These are phyloP conservation scores for Euproctis similis DNA, from an alignment of 2,888 invertebrate species.

Conservation along the genomic window DNA sequence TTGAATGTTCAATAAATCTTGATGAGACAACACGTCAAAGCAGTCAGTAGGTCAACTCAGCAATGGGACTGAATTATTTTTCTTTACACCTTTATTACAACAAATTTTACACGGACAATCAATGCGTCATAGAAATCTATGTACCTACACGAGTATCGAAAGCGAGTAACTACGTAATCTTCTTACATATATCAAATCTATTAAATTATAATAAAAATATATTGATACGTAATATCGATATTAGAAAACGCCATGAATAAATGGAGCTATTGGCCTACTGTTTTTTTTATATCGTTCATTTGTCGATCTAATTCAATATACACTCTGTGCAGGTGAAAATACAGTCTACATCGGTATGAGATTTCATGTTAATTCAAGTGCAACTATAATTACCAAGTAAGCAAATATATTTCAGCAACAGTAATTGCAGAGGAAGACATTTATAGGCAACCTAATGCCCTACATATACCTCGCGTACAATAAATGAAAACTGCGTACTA, in stretches of 20 bases:
- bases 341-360: constrained; percentile 16
- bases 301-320: constrained; percentile 3
- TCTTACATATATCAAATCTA: no score
- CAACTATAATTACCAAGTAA: constrained; percentile 37
- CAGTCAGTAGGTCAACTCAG: neutral
- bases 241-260: no score
- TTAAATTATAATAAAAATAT: no score
- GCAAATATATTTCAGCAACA: constrained; percentile 36
- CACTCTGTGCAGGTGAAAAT: constrained; percentile 5
- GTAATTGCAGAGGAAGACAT: constrained; percentile 33
- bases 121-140: no score
- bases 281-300: constrained; percentile 1
- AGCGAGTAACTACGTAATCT: no score
- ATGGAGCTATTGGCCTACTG: constrained; percentile 14
- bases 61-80: no score
- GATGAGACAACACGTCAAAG: neutral
- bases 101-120: no score
- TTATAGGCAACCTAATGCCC: constrained; percentile 45
- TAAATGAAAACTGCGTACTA: neutral
- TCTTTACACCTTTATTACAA: no score
- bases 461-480: constrained; percentile 23
- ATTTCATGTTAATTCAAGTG: constrained; percentile 14
- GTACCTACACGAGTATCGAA: no score
- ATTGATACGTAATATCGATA: no score
- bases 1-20: neutral